These are phyloP conservation scores for Psephotus haematonotus DNA, from an alignment of 2,113 vertebrate species.

Conservation along the genomic window DNA sequence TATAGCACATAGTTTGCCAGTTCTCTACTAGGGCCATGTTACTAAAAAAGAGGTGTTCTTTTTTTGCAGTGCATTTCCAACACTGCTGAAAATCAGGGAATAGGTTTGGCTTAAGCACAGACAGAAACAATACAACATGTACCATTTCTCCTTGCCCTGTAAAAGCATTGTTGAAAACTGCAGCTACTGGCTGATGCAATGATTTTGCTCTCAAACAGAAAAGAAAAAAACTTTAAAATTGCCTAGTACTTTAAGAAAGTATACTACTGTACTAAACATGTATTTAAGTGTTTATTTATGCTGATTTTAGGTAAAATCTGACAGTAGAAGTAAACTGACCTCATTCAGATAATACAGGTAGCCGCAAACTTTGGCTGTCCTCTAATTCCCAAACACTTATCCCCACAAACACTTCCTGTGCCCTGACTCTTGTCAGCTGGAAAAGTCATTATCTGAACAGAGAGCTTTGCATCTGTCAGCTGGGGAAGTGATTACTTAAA, in stretches of 20 bases:
- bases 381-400: conserved; percentile 66
- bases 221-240: not conserved
- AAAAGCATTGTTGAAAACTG: conserved; percentile 13
- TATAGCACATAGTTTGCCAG: not conserved
- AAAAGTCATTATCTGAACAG: conserved; percentile 67
- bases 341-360: conserved; percentile 63
- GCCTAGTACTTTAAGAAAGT: not conserved
- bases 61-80: not conserved
- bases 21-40: not conserved
- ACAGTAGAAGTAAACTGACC: not conserved
- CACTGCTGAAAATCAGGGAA: not conserved
- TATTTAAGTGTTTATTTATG: not conserved
- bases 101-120: conserved; percentile 2
- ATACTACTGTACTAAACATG: not conserved
- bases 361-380: conserved; percentile 63
- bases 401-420: conserved; percentile 65
- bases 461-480: conserved; percentile 73
- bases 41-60: not conserved
- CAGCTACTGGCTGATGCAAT: not conserved
- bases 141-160: conserved; percentile 14
- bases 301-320: not conserved
- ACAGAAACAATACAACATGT: not conserved
- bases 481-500: conserved; percentile 69
- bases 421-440: conserved; percentile 59
- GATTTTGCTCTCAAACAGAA: not conserved